These are phyloP conservation scores for Mormyrops boulengeri DNA, from an alignment of 2,797 vertebrate genomes.

Conservation along the genomic window DNA sequence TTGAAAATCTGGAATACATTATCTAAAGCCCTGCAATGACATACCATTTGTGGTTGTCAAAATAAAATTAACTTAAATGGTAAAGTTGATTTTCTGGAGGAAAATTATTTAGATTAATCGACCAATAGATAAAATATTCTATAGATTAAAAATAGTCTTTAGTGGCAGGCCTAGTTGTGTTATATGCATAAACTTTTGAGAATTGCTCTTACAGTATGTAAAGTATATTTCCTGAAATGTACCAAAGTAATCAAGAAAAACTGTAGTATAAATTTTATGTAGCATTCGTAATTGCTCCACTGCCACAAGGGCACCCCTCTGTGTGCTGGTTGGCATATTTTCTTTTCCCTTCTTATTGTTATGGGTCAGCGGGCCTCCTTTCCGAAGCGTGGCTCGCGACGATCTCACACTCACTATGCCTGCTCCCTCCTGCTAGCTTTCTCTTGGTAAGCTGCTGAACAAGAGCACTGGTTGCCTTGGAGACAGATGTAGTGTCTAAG, in stretches of 20 bases:
- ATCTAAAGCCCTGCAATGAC: too few relatives aligned
- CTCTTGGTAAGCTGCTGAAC: not conserved
- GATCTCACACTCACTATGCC: not conserved
- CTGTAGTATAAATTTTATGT: not conserved
- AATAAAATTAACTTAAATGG: too few relatives aligned
- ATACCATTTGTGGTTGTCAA: too few relatives aligned
- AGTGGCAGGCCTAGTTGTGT: not conserved
- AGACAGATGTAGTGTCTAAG: not conserved
- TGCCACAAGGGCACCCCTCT: not conserved
- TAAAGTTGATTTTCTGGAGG: not conserved
- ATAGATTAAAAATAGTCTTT: not conserved
- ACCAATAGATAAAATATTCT: not conserved
- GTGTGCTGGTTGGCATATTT: not conserved
- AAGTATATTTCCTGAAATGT: not conserved
- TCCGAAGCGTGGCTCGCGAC: too few relatives aligned
- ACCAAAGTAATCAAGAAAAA: not conserved
- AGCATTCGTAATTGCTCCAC: not conserved
- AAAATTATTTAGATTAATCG: not conserved
- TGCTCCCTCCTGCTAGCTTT: not conserved
- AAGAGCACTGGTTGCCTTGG: not conserved
- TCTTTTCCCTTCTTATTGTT: not conserved
- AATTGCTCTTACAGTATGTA: not conserved
- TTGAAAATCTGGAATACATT: too few relatives aligned
- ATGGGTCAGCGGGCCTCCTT: not conserved
- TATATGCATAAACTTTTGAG: not conserved